Conservation (phyloP, 92 coral and sea anemone genomes). For the Umimayanthus kanabou region DNA sequence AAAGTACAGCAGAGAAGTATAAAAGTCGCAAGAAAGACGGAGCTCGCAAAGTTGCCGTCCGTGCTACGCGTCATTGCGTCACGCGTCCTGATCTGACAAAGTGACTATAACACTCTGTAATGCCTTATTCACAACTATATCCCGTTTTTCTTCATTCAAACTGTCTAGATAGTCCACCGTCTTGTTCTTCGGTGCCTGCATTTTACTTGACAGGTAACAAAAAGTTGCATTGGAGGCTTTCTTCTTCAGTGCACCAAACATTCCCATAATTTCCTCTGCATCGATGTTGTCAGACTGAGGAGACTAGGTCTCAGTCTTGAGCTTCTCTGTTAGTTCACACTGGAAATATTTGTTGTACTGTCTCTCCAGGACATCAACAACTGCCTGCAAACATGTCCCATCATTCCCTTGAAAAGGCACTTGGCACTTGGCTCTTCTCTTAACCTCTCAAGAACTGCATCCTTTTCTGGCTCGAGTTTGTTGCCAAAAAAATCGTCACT, state of each 20-base stretch:
- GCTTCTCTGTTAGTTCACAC: slow-evolving; percentile 1
- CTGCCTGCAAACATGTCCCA: slow-evolving; percentile 6
- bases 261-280: slow-evolving; percentile 33
- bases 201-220: too few relatives aligned
- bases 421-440: background rate
- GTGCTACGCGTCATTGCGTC: too few relatives aligned
- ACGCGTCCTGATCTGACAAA: too few relatives aligned
- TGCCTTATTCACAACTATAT: too few relatives aligned
- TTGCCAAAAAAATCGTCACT: background rate
- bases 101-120: too few relatives aligned
- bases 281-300: slow-evolving; percentile 15
- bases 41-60: too few relatives aligned
- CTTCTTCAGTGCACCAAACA: background rate
- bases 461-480: background rate
- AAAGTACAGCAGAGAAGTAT: too few relatives aligned
- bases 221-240: background rate
- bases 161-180: too few relatives aligned
- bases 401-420: background rate
- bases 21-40: too few relatives aligned
- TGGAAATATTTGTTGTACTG: slow-evolving; percentile 6
- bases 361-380: slow-evolving; percentile 27
- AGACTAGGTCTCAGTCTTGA: slow-evolving; percentile 9
- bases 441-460: background rate
- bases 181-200: too few relatives aligned
- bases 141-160: too few relatives aligned